phyloP scores from a whole-genome alignment of 2,888 invertebrate genomes.

The Cheilosia urbana region DNA sequence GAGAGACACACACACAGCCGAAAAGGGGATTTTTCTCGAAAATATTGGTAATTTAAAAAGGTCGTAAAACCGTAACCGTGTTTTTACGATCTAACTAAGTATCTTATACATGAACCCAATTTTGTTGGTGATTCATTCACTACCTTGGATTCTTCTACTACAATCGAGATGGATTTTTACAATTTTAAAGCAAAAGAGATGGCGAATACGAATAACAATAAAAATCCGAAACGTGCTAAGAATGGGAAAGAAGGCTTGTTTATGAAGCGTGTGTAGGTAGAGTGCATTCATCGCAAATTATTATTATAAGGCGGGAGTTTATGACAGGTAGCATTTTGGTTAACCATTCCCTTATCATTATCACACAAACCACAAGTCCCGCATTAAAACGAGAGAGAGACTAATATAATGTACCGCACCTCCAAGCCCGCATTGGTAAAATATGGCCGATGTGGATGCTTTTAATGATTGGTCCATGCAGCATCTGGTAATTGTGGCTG shows the following conservation, averaged over 20 bases:
- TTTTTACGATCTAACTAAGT: constrained; percentile 67
- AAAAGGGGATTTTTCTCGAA: constrained; percentile 42
- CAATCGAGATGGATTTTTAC: not conserved
- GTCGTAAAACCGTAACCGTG: constrained; percentile 65
- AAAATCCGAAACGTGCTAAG: not conserved
- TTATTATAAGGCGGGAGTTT: constrained; percentile 20
- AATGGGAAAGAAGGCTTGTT: constrained; percentile 4
- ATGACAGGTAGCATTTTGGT: constrained; percentile 28
- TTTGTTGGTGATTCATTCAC: constrained; percentile 5
- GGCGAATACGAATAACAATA: not conserved
- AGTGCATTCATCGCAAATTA: constrained; percentile 17
- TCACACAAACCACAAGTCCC: no score
- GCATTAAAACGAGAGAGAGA: not conserved
- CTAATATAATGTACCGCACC: constrained; percentile 7
- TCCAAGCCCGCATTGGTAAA: not conserved
- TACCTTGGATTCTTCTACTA: constrained; percentile 30
- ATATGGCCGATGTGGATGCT: not conserved
- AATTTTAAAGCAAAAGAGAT: not conserved
- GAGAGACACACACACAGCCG: not conserved
- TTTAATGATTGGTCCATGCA: constrained; percentile 55
- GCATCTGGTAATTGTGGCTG: constrained; percentile 54
- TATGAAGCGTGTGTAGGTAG: not conserved
- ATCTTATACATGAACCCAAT: constrained; percentile 64
- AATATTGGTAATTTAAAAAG: constrained; percentile 66
- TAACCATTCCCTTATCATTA: not conserved